Percentiles rank a stretch among this genome's conserved stretches.
Conservation (phyloP, 2,797 vertebrate genomes). For the Galagoides demidoff region DNA sequence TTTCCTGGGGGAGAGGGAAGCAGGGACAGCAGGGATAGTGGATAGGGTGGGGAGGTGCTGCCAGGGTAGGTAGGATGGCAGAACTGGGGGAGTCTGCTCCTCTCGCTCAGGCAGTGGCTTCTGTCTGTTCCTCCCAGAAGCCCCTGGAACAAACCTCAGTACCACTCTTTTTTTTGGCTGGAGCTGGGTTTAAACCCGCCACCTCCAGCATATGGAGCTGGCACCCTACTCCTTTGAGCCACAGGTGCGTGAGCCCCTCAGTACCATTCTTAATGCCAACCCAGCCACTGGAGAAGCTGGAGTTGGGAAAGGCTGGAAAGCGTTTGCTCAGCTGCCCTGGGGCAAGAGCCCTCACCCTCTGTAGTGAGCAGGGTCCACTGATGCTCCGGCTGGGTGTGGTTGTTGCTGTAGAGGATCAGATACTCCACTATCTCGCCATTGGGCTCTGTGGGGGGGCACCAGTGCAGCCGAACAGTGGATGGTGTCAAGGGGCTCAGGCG, state of each 20-base stretch:
- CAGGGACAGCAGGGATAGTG: conserved; percentile 19
- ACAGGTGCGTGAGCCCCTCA: too few relatives aligned
- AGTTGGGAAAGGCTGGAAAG: background rate
- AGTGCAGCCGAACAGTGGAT: conserved; percentile 94
- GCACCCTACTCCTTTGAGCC: too few relatives aligned
- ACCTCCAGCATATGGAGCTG: too few relatives aligned
- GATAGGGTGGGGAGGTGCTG: background rate
- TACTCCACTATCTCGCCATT: conserved; percentile 95
- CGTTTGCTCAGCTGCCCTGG: background rate
- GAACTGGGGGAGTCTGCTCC: background rate
- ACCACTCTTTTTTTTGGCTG: background rate
- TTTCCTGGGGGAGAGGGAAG: conserved; percentile 88
- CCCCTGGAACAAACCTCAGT: background rate
- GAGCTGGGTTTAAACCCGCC: too few relatives aligned
- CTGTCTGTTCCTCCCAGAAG: background rate
- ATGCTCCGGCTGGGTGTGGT: conserved; percentile 92
- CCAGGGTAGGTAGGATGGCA: background rate
- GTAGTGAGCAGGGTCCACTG: conserved; percentile 94
- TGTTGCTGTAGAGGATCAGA: conserved; percentile 93
- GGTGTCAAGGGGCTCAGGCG: conserved; percentile 93
- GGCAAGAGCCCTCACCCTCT: conserved; percentile 88
- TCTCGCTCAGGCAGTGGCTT: background rate
- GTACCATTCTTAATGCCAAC: background rate
- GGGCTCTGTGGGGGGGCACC: conserved; percentile 95
- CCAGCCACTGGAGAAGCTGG: background rate